Conservation (phyloP, 92 coral and sea anemone genomes). For the Bergia sp. region DNA sequence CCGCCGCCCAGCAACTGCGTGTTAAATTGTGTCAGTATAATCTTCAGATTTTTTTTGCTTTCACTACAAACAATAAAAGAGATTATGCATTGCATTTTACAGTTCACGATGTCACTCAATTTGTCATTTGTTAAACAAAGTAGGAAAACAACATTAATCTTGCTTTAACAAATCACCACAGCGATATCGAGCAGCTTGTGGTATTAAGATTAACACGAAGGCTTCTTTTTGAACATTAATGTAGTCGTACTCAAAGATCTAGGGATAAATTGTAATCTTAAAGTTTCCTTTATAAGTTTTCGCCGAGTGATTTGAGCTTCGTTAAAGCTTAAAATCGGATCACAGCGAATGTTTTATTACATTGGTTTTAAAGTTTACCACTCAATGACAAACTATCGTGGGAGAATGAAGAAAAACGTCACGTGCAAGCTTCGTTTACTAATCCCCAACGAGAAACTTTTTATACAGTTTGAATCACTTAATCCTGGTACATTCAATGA, state of each 20-base stretch:
- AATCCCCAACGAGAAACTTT: slow-evolving; percentile 18
- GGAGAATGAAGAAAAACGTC: slow-evolving; percentile 2
- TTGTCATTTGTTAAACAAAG: background rate
- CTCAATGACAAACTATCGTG: background rate
- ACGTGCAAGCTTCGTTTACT: background rate
- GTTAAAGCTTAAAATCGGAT: background rate
- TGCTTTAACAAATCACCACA: background rate
- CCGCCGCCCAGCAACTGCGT: background rate
- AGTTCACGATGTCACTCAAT: background rate
- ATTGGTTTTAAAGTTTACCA: background rate
- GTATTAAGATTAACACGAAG: background rate
- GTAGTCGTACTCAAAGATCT: background rate
- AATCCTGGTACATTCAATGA: slow-evolving; percentile 26
- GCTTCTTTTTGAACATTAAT: background rate
- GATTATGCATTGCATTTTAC: background rate
- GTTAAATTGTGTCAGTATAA: background rate
- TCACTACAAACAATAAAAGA: background rate
- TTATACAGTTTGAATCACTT: slow-evolving; percentile 13
- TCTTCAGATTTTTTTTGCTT: background rate
- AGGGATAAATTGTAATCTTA: background rate
- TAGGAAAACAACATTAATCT: background rate
- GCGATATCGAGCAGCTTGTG: background rate
- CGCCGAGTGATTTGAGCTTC: background rate
- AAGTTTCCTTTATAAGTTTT: background rate
- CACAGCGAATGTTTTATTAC: background rate